Base-by-base conservation (phyloP, 2,888 invertebrate species). In the Netelia inedita region DNA sequence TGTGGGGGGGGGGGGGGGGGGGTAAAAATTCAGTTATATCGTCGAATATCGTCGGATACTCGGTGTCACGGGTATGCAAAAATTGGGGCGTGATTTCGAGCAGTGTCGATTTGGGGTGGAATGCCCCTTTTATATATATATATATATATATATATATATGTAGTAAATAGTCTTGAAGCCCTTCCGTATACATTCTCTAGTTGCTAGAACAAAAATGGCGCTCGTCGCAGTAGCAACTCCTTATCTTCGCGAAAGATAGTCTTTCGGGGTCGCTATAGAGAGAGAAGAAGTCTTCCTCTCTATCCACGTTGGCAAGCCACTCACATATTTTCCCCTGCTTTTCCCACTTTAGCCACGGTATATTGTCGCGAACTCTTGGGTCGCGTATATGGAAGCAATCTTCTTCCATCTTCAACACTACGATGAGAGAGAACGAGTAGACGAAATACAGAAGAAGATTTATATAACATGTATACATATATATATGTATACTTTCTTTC, bases 161-260 rank as follows among this genome's bases (percentile, higher is more conserved):
- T 71, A 61, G 53, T 71, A 19, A 14, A 69, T 23, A 23, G 9
- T 41, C 43, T 71, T 69, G 21, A 66, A 66, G 72, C 57, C 46
- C 53, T 57, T 46, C 11, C 35, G 55, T 57, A 66, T 57, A 72
- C 28, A 65, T 79, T 72, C 43, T 55, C 65, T 50, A 63, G 50
- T 46, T 53, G 61, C 28, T 57, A 78, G 72, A 50, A 50, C 23
- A 69, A 46, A 75, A 43, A 43, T 23, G 28, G 61, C 53, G 63
- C 50, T 16, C 50, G 68, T 61, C n/a, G 63, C 21, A 59, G 71
- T 66, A 21, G 57, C 66, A 68, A 73, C 78, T 82, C 61, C 82
- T 78, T 78, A 82, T 82, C 82, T 82, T 61, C 78, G n/a, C 66
- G 61, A 23, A 43, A 73, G 65, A 82, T 78, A 78, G 63, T 65